phyloP scores from a whole-genome alignment of 2,797 vertebrate species.

The Mallotus villosus region DNA sequence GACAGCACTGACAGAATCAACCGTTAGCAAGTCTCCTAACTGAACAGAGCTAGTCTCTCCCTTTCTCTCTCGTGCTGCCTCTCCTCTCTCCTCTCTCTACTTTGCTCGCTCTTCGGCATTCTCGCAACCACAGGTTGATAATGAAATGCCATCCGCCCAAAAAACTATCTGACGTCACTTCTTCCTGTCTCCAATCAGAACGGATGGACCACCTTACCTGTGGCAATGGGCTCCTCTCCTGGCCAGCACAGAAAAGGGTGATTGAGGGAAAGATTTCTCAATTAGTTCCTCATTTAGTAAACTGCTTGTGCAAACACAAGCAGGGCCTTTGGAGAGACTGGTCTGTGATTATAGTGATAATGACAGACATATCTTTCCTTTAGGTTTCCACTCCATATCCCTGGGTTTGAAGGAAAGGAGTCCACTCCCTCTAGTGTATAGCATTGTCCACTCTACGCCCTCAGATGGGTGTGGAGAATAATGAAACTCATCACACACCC shows the following conservation, averaged over 20 bases:
- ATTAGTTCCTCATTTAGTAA: conserved; percentile 49
- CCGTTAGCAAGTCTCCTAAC: no score
- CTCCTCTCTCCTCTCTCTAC: not conserved
- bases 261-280: conserved; percentile 11
- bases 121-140: conserved; percentile 15
- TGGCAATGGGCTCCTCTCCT: conserved; percentile 20
- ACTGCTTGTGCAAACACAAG: conserved; percentile 74
- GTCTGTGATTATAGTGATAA: conserved; percentile 31
- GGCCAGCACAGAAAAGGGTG: conserved; percentile 21
- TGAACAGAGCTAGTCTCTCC: not conserved
- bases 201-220: conserved; percentile 24
- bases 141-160: conserved; percentile 22
- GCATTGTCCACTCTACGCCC: conserved; percentile 40
- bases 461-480: conserved; percentile 39
- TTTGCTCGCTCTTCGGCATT: conserved; percentile 2
- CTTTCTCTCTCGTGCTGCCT: conserved; percentile 1
- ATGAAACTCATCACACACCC: conserved; percentile 40
- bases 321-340: conserved; percentile 48
- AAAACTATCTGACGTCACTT: conserved; percentile 27
- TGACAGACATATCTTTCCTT: conserved; percentile 27
- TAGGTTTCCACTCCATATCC: conserved; percentile 25
- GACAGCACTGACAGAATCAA: no score
- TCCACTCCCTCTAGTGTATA: conserved; percentile 14
- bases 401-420: conserved; percentile 10
- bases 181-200: conserved; percentile 10